phyloP scores from a whole-genome alignment of 1,140 invertebrate species.

The Lycorma delicatula region DNA sequence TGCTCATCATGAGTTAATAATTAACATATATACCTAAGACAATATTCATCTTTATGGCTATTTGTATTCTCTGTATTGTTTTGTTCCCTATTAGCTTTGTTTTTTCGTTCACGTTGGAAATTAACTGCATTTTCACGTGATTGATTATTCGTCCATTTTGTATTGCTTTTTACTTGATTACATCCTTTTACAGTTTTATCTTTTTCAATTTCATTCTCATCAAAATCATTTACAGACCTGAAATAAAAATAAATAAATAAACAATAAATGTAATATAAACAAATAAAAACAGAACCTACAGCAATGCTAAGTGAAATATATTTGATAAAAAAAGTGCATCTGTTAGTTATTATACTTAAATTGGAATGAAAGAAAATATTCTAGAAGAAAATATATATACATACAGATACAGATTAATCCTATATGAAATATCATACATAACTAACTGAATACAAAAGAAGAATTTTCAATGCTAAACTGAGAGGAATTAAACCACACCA shows the following conservation, averaged over 20 bases:
- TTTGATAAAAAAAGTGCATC: too few relatives aligned
- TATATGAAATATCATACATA: too few relatives aligned
- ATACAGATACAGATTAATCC: too few relatives aligned
- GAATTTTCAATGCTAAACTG: too few relatives aligned
- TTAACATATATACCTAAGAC: conserved; percentile 41
- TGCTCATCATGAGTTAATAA: neutral
- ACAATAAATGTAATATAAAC: conserved; percentile 24
- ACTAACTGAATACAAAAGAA: too few relatives aligned
- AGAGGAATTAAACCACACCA: too few relatives aligned
- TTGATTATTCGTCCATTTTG: conserved; percentile 39
- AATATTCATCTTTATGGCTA: conserved; percentile 50
- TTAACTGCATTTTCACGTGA: conserved; percentile 46
- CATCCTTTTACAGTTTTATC: conserved; percentile 43
- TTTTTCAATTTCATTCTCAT: conserved; percentile 45
- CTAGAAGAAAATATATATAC: conserved; percentile 17
- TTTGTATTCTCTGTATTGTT: conserved; percentile 44
- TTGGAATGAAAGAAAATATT: neutral
- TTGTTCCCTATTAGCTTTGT: conserved; percentile 43
- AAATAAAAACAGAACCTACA: too few relatives aligned
- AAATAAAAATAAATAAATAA: too few relatives aligned
- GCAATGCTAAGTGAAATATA: too few relatives aligned
- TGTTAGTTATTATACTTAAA: too few relatives aligned
- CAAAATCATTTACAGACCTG: conserved; percentile 47
- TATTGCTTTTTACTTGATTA: conserved; percentile 25
- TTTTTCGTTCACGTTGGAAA: conserved; percentile 50